Percentiles rank a stretch among this genome's conserved stretches.
Conservation (phyloP, 2,888 invertebrate species). For the Cosmia pyralina region DNA sequence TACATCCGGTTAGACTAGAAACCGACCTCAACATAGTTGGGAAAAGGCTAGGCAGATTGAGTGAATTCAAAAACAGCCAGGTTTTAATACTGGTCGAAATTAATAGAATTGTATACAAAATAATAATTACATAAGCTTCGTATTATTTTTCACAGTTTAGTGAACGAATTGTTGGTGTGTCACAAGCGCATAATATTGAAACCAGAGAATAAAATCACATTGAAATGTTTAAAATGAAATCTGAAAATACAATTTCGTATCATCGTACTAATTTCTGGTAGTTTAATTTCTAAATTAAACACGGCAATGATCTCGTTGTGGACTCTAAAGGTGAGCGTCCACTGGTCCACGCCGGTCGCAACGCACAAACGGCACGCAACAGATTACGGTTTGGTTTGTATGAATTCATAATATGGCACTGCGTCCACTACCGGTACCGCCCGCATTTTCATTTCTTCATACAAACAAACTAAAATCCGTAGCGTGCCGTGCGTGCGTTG, state of each 20-base stretch:
- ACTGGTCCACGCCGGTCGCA: no score
- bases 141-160: background rate
- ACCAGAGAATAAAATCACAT: slow-evolving; percentile 6
- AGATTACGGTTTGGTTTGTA: no score
- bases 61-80: background rate
- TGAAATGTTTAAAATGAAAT: slow-evolving; percentile 1
- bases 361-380: no score
- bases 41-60: no score
- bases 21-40: no score
- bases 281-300: background rate
- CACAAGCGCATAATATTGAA: slow-evolving; percentile 14
- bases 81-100: background rate
- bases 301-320: background rate
- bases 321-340: no score
- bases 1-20: no score
- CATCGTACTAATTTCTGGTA: background rate
- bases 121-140: background rate
- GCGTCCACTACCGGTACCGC: no score
- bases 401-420: no score
- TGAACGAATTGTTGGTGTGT: background rate
- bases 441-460: no score
- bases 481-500: no score
- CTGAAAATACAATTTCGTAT: slow-evolving; percentile 2
- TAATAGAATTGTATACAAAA: background rate
- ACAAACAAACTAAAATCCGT: no score